Conservation (phyloP, 2,888 invertebrate species). For the Altica lythri region DNA sequence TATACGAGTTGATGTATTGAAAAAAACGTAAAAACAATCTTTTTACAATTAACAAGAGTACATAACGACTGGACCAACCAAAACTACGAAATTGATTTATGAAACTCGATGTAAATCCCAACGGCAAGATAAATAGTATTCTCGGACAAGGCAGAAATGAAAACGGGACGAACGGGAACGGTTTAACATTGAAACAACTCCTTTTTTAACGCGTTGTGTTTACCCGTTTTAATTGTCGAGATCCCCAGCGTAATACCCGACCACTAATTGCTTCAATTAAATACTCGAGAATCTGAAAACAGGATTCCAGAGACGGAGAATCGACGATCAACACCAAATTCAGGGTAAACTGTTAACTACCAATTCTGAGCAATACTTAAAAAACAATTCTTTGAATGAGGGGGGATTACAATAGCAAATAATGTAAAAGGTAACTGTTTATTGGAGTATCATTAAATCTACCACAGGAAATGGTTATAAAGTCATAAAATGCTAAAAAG, state of each 20-base stretch:
- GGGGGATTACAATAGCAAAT: too few relatives aligned
- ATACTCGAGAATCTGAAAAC: slow-evolving; percentile 30
- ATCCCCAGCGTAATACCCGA: slow-evolving; percentile 30
- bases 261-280: slow-evolving; percentile 34
- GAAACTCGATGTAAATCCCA: not conserved
- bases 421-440: too few relatives aligned
- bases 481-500: too few relatives aligned
- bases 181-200: slow-evolving; percentile 16
- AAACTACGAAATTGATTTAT: slow-evolving; percentile 3
- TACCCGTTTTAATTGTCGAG: slow-evolving; percentile 31
- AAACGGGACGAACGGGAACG: slow-evolving; percentile 4
- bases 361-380: too few relatives aligned
- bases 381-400: too few relatives aligned
- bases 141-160: slow-evolving; percentile 3
- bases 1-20: too few relatives aligned
- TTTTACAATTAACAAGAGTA: too few relatives aligned
- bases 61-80: too few relatives aligned
- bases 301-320: slow-evolving; percentile 17
- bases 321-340: not conserved
- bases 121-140: slow-evolving; percentile 4
- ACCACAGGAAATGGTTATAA: too few relatives aligned
- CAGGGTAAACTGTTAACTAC: too few relatives aligned
- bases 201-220: slow-evolving; percentile 25
- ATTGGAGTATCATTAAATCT: too few relatives aligned
- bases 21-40: too few relatives aligned